Conservation (phyloP, 2,888 invertebrate species). For the Dryocosmus kuriphilus region DNA sequence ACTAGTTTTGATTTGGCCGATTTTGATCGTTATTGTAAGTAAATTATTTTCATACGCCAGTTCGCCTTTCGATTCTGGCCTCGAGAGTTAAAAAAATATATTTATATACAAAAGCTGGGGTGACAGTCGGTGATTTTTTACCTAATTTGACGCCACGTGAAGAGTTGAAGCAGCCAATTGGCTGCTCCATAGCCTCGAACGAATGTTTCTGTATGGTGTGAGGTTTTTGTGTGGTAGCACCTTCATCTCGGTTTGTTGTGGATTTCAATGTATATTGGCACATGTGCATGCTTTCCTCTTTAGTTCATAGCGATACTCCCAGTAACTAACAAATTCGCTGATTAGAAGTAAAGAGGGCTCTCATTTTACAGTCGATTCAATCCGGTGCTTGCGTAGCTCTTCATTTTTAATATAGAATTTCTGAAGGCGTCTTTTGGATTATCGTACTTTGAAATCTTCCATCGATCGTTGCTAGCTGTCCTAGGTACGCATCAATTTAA, state of each 20-base stretch:
- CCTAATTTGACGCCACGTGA: not conserved
- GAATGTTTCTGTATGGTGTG: slow-evolving; percentile 47
- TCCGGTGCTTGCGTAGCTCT: slow-evolving; percentile 33
- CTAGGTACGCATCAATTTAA: not conserved
- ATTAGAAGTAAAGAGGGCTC: slow-evolving; percentile 62
- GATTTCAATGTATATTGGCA: slow-evolving; percentile 69
- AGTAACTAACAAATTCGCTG: slow-evolving; percentile 60
- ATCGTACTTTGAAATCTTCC: not conserved
- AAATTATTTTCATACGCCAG: not conserved
- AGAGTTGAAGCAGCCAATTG: not conserved
- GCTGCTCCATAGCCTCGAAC: slow-evolving; percentile 18
- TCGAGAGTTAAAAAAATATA: not conserved
- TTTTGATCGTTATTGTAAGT: not conserved
- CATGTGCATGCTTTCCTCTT: slow-evolving; percentile 69
- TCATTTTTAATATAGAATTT: slow-evolving; percentile 2
- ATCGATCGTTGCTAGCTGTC: slow-evolving; percentile 11
- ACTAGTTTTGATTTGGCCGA: not conserved
- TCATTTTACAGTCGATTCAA: slow-evolving; percentile 36
- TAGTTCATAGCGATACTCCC: slow-evolving; percentile 61
- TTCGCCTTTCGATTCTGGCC: slow-evolving; percentile 28
- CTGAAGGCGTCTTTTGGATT: not conserved
- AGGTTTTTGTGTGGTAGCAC: slow-evolving; percentile 70
- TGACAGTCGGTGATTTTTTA: slow-evolving; percentile 58
- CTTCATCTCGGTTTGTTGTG: slow-evolving; percentile 69
- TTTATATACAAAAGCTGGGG: slow-evolving; percentile 47